Percentiles rank a stretch among this genome's conserved stretches.
These are phyloP conservation scores for Lepus oiostolus DNA, from an alignment of 2,797 vertebrate genomes.

Conservation along the genomic window DNA sequence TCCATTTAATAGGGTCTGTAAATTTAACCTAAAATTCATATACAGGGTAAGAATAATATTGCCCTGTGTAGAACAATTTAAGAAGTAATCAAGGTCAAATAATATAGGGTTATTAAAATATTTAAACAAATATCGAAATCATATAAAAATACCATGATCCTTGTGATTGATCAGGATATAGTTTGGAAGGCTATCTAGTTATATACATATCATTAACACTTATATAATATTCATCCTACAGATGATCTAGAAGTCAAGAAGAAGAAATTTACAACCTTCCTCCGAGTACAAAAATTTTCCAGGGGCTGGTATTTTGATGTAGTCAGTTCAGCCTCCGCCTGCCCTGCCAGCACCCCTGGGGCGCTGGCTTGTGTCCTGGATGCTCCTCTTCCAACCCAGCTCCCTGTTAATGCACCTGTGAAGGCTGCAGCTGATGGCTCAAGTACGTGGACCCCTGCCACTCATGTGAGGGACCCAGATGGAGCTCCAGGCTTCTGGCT, in stretches of 20 bases:
- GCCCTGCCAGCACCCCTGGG: too few species aligned
- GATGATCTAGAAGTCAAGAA: background rate
- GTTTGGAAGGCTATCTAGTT: background rate
- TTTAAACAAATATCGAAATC: background rate
- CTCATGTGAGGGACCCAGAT: too few species aligned
- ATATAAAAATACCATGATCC: background rate
- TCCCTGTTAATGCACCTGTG: too few species aligned
- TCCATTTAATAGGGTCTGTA: background rate
- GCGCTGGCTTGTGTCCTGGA: too few species aligned
- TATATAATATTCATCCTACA: background rate
- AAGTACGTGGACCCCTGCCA: too few species aligned
- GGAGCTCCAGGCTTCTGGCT: too few species aligned
- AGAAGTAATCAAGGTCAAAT: background rate
- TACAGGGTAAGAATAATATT: background rate
- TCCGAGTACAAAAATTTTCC: background rate
- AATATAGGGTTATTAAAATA: background rate
- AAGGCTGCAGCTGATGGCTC: too few species aligned
- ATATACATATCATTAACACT: conserved; percentile 29
- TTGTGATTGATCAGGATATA: background rate
- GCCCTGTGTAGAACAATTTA: background rate
- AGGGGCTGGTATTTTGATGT: too few species aligned
- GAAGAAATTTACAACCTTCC: background rate
- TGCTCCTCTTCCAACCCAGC: too few species aligned
- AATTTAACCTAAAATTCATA: conserved; percentile 9
- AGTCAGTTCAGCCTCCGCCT: too few species aligned